Conservation (phyloP, 2,888 invertebrate species). For the Peribatodes rhomboidaria region DNA sequence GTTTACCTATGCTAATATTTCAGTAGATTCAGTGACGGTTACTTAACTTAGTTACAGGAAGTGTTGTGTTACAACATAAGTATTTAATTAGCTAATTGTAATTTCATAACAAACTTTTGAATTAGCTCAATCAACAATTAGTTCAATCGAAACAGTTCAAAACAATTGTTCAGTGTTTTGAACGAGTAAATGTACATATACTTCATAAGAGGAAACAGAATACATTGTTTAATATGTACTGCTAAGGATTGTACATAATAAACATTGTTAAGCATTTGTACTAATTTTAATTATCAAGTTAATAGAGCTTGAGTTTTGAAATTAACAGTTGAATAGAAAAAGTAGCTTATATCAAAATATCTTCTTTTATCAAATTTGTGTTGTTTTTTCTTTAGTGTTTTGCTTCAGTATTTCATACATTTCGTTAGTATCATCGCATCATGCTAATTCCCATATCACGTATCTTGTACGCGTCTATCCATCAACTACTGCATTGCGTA, state of each 20-base stretch:
- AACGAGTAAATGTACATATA: no score
- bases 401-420: slow-evolving; percentile 4
- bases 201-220: no score
- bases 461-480: slow-evolving; percentile 13
- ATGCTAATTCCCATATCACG: slow-evolving; percentile 12
- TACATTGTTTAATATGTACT: no score
- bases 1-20: background rate
- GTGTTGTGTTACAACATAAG: background rate
- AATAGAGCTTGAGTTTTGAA: no score
- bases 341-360: no score
- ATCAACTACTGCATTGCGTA: slow-evolving; percentile 22
- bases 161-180: no score
- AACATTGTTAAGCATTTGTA: no score
- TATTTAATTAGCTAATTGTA: background rate
- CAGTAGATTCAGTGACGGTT: background rate
- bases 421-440: slow-evolving; percentile 6
- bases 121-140: background rate
- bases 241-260: no score
- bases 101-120: background rate
- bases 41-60: background rate
- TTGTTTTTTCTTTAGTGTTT: background rate
- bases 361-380: background rate
- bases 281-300: no score
- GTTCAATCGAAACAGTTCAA: background rate
- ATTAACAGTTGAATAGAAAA: no score